These are phyloP conservation scores for Urophycis tenuis DNA, from an alignment of 2,797 vertebrate genomes.

Conservation along the genomic window DNA sequence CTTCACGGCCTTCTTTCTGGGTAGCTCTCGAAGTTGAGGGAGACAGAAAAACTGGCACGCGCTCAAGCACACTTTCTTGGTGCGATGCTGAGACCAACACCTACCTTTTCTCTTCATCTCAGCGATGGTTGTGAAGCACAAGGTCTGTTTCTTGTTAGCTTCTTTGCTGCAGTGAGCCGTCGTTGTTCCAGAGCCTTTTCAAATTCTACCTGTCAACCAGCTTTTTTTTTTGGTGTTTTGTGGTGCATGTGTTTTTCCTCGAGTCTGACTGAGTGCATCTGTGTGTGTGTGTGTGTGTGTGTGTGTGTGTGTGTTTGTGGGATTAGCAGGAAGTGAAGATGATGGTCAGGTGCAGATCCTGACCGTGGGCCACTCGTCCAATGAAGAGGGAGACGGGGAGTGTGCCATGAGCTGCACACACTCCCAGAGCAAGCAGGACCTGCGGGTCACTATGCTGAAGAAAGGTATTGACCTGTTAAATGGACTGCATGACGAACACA, in stretches of 20 bases:
- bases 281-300: slow-evolving; percentile 49
- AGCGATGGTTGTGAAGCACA: neutral
- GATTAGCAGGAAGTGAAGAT: slow-evolving; percentile 81
- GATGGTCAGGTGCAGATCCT: slow-evolving; percentile 87
- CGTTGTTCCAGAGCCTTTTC: neutral
- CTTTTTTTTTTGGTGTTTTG: neutral
- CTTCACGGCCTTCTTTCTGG: neutral
- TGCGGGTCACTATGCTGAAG: slow-evolving; percentile 90
- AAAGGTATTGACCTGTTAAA: slow-evolving; percentile 78
- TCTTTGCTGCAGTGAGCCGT: too few relatives aligned
- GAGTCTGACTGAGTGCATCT: slow-evolving; percentile 7
- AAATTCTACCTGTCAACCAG: neutral
- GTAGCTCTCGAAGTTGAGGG: neutral
- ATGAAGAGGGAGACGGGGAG: slow-evolving; percentile 78
- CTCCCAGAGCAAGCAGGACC: slow-evolving; percentile 85
- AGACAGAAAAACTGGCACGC: neutral
- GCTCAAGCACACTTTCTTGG: neutral
- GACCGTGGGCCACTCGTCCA: slow-evolving; percentile 76
- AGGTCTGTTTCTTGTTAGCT: too few relatives aligned
- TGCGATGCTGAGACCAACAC: neutral
- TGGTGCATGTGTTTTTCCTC: neutral
- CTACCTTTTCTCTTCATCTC: neutral
- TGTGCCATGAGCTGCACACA: slow-evolving; percentile 74
- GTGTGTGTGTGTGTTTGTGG: slow-evolving; percentile 49
- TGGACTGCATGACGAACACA: neutral